Base-by-base conservation (phyloP, 2,888 invertebrate species). In the Lochmaea crataegi region DNA sequence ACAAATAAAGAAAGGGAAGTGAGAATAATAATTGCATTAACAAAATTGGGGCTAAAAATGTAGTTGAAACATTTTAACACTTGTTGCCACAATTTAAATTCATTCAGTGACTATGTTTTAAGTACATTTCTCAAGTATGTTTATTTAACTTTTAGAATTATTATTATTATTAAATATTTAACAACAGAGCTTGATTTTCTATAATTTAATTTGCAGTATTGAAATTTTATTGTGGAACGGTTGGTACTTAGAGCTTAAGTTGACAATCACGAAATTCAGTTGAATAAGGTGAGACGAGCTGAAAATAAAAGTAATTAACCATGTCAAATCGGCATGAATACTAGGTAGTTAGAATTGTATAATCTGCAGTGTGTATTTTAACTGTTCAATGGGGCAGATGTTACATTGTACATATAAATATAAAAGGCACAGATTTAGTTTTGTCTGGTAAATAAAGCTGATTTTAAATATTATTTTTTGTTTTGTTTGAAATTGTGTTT, bases 221-320 rank as follows among this genome's bases (percentile, higher is more conserved):
- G 6, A 53, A 53, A 53, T 53, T 53, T 18, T 53, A 53, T 53
- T 18, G 18, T 16, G 9, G 18, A 53, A 18, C 53, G 53, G 53
- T 53, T 18, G 10, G 18, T 18, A 53, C 53, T 53, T 53, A 18
- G 16, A 53, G 53, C 9, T 51, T 6, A 51, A 51, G 51, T 53
- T 53, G 18, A 53, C 53, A 53, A 16, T 53, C 53, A 53, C 53
- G 10, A 53, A 53, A 51, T 51, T 51, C 51, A 51, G 51, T 51
- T 51, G 51, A 53, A 53, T 53, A 16, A 6, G 14, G 58, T 58
- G 58, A 58, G 58, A 32, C 58, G 32, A 42, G 41, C 18, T 48
- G 65, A 73, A 72, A 65, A 68, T 53, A 65, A 65, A 67, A 73
- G 68, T 68, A 68, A 73, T 73, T 73, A 73, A 73, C 72, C 72